phyloP scores from a whole-genome alignment of 2,888 invertebrate genomes.

The Cryptops parisi region DNA sequence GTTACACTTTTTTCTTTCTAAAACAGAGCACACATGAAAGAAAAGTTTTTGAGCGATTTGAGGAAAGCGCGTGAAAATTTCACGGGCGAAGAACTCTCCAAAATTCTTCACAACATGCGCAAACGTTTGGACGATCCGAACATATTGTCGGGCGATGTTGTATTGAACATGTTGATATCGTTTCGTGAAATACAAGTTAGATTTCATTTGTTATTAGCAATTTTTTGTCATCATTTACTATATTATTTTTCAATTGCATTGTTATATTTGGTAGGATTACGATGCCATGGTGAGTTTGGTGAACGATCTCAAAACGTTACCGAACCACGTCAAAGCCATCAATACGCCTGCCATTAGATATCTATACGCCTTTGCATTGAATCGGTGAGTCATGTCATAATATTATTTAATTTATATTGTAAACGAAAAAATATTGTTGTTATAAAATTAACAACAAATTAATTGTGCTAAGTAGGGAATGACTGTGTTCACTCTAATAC shows the following conservation, averaged over 20 bases:
- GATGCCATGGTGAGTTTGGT: constrained; percentile 95
- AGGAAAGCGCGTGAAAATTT: constrained; percentile 79
- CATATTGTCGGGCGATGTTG: constrained; percentile 87
- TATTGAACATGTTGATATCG: constrained; percentile 83
- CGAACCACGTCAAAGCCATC: constrained; percentile 72
- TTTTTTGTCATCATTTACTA: neutral
- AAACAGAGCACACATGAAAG: constrained; percentile 80
- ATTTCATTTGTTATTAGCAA: neutral
- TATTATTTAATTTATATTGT: no score
- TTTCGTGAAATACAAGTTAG: constrained; percentile 65
- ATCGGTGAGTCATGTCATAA: no score
- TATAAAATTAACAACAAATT: no score
- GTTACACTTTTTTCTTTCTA: neutral
- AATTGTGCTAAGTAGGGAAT: no score
- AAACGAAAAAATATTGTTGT: neutral
- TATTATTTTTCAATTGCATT: no score
- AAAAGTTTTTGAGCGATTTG: constrained; percentile 87
- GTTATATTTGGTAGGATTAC: constrained; percentile 50
- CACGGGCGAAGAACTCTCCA: constrained; percentile 53
- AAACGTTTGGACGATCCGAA: constrained; percentile 91
- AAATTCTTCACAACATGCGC: constrained; percentile 74
- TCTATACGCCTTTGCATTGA: constrained; percentile 92
- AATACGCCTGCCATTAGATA: constrained; percentile 82
- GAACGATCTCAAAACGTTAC: constrained; percentile 78
- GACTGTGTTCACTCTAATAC: no score